These are phyloP conservation scores for Ondatra zibethicus DNA, from an alignment of 2,113 vertebrate genomes.

Conservation along the genomic window DNA sequence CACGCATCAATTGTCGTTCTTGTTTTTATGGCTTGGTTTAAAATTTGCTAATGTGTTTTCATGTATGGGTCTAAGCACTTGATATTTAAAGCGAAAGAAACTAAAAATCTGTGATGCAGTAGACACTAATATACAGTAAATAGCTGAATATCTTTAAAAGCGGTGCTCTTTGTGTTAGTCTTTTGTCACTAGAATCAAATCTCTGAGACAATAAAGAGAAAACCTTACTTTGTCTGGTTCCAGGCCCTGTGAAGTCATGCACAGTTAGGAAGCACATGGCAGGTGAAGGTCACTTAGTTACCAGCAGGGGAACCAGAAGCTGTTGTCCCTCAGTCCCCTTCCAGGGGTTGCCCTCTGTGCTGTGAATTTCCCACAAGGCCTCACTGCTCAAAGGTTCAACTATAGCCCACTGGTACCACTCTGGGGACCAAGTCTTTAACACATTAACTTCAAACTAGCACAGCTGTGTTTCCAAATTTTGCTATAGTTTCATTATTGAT, in stretches of 20 bases:
- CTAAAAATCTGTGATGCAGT: not conserved
- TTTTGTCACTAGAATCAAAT: not conserved
- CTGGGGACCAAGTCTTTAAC: not conserved
- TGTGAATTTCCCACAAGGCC: not conserved
- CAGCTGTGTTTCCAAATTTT: not conserved
- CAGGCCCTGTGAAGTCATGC: too few relatives aligned
- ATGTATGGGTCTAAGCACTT: not conserved
- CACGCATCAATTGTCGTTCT: not conserved
- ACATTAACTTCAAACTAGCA: not conserved
- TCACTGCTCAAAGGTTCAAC: not conserved
- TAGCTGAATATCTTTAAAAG: not conserved
- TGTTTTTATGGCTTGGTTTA: slow-evolving; percentile 34
- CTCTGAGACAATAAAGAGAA: not conserved
- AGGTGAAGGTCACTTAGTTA: not conserved
- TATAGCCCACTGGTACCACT: not conserved
- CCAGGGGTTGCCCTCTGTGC: not conserved
- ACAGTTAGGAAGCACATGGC: not conserved
- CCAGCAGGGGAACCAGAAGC: not conserved
- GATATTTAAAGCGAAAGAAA: slow-evolving; percentile 2
- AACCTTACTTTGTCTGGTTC: not conserved
- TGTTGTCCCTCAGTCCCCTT: too few relatives aligned
- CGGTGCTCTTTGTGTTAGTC: not conserved
- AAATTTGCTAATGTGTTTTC: not conserved
- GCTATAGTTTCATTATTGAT: not conserved
- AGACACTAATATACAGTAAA: not conserved